Evolutionary conservation across 2,113 vertebrate species (phyloP).

Genomic region (Aepyceros melampus): DNA sequence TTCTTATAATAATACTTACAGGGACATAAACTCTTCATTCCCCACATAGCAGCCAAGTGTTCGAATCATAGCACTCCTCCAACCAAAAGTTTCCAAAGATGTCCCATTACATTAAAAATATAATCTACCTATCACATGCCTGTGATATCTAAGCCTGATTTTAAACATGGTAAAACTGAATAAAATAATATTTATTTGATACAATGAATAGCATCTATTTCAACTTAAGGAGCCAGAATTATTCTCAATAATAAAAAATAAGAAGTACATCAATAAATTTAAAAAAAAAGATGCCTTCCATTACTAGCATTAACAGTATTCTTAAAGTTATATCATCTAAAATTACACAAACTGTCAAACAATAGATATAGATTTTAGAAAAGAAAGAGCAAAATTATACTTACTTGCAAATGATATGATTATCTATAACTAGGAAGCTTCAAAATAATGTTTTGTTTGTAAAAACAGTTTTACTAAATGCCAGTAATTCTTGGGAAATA

Average conservation of each 20-base stretch:
- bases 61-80: background rate
- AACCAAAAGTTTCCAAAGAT: slow-evolving; percentile 20
- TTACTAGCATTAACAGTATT: background rate
- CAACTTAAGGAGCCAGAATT: background rate
- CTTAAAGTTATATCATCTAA: background rate
- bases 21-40: background rate
- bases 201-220: background rate
- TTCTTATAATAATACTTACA: background rate
- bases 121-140: background rate
- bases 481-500: background rate
- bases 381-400: background rate
- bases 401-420: background rate
- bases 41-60: background rate
- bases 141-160: background rate
- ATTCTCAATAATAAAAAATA: background rate
- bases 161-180: background rate
- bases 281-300: background rate
- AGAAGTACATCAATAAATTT: background rate
- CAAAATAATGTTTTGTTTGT: background rate
- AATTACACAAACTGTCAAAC: background rate
- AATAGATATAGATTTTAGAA: background rate
- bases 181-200: background rate
- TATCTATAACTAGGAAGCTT: background rate
- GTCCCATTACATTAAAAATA: background rate
- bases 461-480: background rate